Percentiles rank a stretch among this genome's conserved stretches.
These are phyloP conservation scores for Poeciliopsis presidionis DNA, from an alignment of 2,797 vertebrate species.

Conservation along the genomic window DNA sequence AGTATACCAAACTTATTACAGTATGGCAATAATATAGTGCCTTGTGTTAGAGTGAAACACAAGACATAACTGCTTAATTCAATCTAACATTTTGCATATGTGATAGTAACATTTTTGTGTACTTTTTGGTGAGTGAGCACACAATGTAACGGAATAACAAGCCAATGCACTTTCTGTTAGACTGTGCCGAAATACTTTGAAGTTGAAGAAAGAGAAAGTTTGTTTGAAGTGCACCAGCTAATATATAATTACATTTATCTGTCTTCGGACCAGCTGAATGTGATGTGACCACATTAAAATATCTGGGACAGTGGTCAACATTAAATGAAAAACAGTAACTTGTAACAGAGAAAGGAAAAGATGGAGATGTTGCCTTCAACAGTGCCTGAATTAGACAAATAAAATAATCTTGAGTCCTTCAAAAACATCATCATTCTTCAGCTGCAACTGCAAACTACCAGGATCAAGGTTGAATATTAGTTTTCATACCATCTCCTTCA, in stretches of 20 bases:
- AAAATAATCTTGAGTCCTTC: background rate
- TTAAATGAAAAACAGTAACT: background rate
- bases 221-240: background rate
- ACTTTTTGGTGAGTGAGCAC: background rate
- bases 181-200: background rate
- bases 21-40: too few species aligned
- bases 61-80: too few species aligned
- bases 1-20: too few species aligned
- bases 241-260: background rate
- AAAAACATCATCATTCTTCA: background rate
- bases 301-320: background rate
- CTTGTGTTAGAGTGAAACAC: background rate
- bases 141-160: background rate
- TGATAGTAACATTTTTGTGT: background rate
- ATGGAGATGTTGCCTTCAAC: background rate
- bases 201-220: background rate
- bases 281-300: background rate
- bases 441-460: constrained; percentile 12
- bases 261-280: background rate
- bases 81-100: background rate
- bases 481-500: constrained; percentile 29
- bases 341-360: background rate
- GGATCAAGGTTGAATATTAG: constrained; percentile 22
- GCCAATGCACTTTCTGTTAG: background rate
- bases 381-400: background rate